These are phyloP conservation scores for Nasalis larvatus DNA, from an alignment of 2,113 vertebrate species.

Conservation along the genomic window DNA sequence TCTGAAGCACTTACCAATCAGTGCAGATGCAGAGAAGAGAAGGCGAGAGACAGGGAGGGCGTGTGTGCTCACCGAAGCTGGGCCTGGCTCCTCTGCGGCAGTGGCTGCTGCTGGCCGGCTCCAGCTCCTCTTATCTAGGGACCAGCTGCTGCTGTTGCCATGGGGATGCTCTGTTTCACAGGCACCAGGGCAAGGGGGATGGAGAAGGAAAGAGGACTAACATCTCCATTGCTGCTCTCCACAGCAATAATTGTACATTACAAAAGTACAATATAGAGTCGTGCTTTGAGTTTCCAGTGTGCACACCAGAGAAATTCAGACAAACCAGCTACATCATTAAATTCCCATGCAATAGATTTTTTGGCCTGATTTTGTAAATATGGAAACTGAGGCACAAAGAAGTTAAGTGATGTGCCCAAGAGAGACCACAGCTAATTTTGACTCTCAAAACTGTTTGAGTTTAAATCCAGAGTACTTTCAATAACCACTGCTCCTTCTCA, in stretches of 20 bases:
- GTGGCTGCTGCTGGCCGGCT: constrained; percentile 34
- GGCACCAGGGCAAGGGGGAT: constrained; percentile 72
- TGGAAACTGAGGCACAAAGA: neutral
- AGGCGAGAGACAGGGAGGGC: neutral
- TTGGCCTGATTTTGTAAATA: neutral
- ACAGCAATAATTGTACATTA: neutral
- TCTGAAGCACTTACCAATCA: constrained; percentile 74
- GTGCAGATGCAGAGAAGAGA: neutral
- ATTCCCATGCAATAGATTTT: neutral
- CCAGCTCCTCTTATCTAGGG: constrained; percentile 80
- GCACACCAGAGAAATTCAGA: neutral
- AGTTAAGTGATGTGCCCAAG: neutral
- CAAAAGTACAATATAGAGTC: neutral
- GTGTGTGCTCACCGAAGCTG: constrained; percentile 23
- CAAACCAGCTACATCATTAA: neutral
- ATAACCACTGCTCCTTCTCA: neutral
- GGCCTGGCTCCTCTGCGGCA: constrained; percentile 35
- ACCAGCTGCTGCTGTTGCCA: constrained; percentile 72
- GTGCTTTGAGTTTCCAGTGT: neutral
- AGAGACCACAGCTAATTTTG: neutral
- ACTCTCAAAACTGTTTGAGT: neutral
- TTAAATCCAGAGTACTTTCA: neutral
- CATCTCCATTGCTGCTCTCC: neutral
- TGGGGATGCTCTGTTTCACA: constrained; percentile 77
- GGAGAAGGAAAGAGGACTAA: constrained; percentile 55